Evolutionary conservation across 2,888 invertebrate genomes (phyloP), one percentile per base, ranked within the genome.

Genomic region (Metacarcinus magister): DNA sequence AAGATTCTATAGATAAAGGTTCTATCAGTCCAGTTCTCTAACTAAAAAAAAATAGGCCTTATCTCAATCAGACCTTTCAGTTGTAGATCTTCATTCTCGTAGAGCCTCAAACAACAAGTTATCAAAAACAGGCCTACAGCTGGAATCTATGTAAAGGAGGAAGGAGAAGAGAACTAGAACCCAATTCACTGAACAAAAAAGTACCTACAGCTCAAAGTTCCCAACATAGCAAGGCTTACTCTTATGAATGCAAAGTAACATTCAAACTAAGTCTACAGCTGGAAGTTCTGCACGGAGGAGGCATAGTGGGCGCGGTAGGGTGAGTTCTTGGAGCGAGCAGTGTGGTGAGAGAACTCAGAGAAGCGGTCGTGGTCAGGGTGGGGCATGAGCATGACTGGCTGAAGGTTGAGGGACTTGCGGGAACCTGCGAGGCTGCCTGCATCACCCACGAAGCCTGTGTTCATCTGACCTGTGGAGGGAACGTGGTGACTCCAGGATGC

Each of bases 361-460:
- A 98, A 98, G 2, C 98, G 98, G 97, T 99, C 99, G 97, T 98
- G 98, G 96, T 98, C 98, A 13, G 98, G 98, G 0, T 98, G 98
- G 82, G 98, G 98, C 98, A 99, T 98, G 97, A 99, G 98, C 94
- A 99, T 98, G 13, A 99, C 99, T 1, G 99, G 99, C 97, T 99
- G 99, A 16, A 99, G 98, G 94, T 99, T 99, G 10, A 99, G 98
- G 0, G 99, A 99, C 97, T 99, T 99, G 95, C 99, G 98, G 0
- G 99, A 99, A 0, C 98, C 98, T 16, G 98, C 98, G 94, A 99
- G 98, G 97, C 99, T 99, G 97, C 98, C 98, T 46, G 98, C 98
- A 97, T 99, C 99, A 23, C 98, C 98, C 96, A 99, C 98, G 97
- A 98, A 99, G 10, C 98, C 99, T 97, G 98, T 98, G 98, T 99